Percentiles rank a stretch among this genome's conserved stretches.
phyloP scores from a whole-genome alignment of 2,113 vertebrate species.

The Chiloscyllium plagiosum region DNA sequence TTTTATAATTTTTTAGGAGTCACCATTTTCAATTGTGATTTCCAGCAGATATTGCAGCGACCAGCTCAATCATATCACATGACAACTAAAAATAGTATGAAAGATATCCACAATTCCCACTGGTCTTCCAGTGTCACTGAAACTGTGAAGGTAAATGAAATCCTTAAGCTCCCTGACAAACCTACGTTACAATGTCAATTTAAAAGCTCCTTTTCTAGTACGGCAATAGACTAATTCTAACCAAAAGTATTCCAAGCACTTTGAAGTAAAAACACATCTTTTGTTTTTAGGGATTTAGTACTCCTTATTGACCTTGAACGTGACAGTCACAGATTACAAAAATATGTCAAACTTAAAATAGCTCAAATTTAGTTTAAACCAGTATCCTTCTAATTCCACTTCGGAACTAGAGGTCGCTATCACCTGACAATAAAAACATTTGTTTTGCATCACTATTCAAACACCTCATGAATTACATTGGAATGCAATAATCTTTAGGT shows the following conservation, averaged over 20 bases:
- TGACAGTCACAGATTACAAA: neutral
- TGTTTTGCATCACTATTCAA: neutral
- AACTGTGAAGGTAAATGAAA: neutral
- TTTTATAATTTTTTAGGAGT: neutral
- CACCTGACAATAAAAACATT: neutral
- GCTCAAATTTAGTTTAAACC: neutral
- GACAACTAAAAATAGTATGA: neutral
- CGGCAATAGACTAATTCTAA: neutral
- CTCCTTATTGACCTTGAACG: neutral
- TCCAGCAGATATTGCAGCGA: neutral
- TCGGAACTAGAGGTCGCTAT: neutral
- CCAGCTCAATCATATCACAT: neutral
- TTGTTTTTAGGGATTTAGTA: neutral
- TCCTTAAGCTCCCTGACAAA: neutral
- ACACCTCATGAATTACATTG: neutral
- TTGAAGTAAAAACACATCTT: neutral
- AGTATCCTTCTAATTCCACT: neutral
- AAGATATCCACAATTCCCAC: neutral
- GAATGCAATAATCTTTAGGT: neutral
- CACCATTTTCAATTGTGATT: neutral
- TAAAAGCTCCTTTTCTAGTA: neutral
- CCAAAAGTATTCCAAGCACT: neutral
- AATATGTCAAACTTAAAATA: neutral
- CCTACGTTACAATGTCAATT: neutral
- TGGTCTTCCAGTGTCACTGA: neutral